Conservation (phyloP, 2,113 vertebrate species). For the Aldabrachelys gigantea region DNA sequence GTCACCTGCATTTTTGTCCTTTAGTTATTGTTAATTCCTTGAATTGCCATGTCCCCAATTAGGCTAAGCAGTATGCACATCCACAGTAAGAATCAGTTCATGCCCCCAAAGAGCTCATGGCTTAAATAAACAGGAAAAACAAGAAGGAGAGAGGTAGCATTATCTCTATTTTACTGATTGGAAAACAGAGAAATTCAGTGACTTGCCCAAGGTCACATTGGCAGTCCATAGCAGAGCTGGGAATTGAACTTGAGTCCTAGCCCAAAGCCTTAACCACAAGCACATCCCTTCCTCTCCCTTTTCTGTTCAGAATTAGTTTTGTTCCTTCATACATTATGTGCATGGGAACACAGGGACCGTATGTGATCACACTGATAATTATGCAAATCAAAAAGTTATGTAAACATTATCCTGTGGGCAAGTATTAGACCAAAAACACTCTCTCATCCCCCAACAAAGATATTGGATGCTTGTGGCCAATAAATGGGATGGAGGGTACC, state of each 20-base stretch:
- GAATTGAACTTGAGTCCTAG: neutral
- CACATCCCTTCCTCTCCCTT: neutral
- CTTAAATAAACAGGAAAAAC: neutral
- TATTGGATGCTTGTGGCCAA: neutral
- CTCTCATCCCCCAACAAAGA: neutral
- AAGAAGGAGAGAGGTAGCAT: neutral
- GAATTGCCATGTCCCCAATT: neutral
- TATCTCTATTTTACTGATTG: neutral
- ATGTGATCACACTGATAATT: neutral
- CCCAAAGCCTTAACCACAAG: neutral
- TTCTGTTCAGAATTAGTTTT: neutral
- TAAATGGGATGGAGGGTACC: neutral
- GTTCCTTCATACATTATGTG: neutral
- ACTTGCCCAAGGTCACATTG: neutral
- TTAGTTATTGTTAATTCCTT: neutral
- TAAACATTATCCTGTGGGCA: neutral
- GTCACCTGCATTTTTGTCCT: neutral
- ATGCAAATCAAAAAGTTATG: neutral
- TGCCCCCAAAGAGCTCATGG: neutral
- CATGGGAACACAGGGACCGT: neutral
- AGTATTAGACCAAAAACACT: neutral
- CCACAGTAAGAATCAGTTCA: neutral
- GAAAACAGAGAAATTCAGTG: neutral
- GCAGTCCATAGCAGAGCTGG: neutral
- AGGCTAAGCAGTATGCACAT: neutral